Base-by-base conservation (phyloP, 2,888 invertebrate genomes). In the Eledona agricola region DNA sequence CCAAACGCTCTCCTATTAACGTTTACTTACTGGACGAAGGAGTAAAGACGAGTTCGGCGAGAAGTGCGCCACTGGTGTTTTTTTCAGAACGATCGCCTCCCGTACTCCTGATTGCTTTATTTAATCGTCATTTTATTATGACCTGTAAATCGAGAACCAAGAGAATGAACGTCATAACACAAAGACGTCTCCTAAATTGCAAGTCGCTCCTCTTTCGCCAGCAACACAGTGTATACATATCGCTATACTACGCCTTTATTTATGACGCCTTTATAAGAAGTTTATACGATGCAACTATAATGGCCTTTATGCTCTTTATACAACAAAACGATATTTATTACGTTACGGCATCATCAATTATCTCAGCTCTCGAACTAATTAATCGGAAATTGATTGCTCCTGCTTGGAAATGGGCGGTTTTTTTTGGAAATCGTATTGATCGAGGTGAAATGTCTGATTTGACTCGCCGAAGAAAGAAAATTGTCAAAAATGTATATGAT, bases 61-160 rank as follows among this genome's bases (percentile, higher is more conserved):
- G 23, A 23, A 23, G 23, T 37, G 37, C 37, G 25, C 37, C 37
- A 37, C 23, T 37, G 37, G 37, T 15, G n/a, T n/a, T n/a, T n/a
- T n/a, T 25, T 12, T 6, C 28, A 9, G 9, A 23, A 23, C 28
- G 28, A 34, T 34, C 34, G 19, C 17, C 19, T 15, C 29, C 15
- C 20, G 12, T 42, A 20, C 29, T 29, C 13, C 37, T 47, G 47
- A 47, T 37, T 46, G 37, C 37, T 47, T 47, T 47, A 47, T 47
- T 47, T 47, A 47, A 47, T 47, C 47, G 35, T 47, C 37, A 47
- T 47, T 47, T 47, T 47, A 47, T 47, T 37, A 29, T 47, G 28
- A 37, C 47, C 17, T 34, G 47, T 47, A 47, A 47, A 47, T 47
- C 47, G 47, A 47, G 9, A 26, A n/a, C n/a, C 46, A 26, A 47